These are phyloP conservation scores for Campylomormyrus tamandua DNA, from an alignment of 2,113 vertebrate genomes.

Conservation along the genomic window DNA sequence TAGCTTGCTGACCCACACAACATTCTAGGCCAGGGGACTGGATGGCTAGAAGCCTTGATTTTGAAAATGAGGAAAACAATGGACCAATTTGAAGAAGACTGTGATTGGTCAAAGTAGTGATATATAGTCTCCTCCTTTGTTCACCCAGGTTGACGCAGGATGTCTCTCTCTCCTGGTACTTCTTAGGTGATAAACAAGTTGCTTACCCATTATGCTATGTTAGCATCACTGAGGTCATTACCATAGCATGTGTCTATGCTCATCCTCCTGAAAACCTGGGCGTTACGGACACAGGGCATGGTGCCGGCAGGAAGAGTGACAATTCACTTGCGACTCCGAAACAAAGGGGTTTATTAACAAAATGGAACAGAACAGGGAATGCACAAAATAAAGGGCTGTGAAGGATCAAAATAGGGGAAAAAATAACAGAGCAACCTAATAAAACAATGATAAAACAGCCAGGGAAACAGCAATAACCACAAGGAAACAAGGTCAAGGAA, in stretches of 20 bases:
- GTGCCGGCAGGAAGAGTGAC: too few species aligned
- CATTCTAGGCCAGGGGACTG: not conserved
- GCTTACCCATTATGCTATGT: not conserved
- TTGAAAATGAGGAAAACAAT: not conserved
- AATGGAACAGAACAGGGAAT: too few species aligned
- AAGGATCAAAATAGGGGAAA: too few species aligned
- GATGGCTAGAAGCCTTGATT: not conserved
- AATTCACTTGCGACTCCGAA: too few species aligned
- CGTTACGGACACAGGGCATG: not conserved
- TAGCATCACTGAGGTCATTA: not conserved
- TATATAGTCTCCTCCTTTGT: not conserved
- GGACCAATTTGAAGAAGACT: not conserved
- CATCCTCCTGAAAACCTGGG: not conserved
- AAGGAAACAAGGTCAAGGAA: too few species aligned
- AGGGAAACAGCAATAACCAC: too few species aligned
- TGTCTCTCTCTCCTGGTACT: not conserved
- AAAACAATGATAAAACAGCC: too few species aligned
- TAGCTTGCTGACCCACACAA: not conserved
- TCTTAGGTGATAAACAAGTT: not conserved
- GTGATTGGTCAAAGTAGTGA: not conserved
- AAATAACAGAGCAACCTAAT: too few species aligned
- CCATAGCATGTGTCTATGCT: not conserved
- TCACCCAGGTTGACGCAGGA: not conserved
- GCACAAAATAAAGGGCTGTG: too few species aligned
- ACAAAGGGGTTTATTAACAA: too few species aligned